phyloP scores from a whole-genome alignment of 2,797 vertebrate genomes.

The Schizopygopsis malacanthus region DNA sequence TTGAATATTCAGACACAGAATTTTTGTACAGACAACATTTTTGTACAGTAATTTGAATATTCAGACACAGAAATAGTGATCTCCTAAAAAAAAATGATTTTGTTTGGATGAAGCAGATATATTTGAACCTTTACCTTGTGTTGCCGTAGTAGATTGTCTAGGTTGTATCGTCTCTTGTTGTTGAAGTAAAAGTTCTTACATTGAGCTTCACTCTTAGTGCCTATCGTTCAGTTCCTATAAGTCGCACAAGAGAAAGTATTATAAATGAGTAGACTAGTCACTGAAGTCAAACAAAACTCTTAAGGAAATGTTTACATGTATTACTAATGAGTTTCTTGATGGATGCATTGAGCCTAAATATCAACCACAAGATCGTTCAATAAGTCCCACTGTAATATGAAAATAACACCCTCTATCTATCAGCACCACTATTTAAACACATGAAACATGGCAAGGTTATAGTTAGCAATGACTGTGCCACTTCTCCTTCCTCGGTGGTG shows the following conservation, averaged over 20 bases:
- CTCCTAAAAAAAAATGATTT: neutral
- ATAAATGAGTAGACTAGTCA: neutral
- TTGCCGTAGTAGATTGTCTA: slow-evolving; percentile 96
- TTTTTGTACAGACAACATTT: too few species aligned
- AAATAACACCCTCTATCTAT: neutral
- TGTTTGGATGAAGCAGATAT: neutral
- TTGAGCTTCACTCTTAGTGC: slow-evolving; percentile 97
- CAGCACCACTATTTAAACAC: neutral
- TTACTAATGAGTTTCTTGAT: neutral
- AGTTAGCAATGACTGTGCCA: neutral
- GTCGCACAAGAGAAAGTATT: slow-evolving; percentile 12
- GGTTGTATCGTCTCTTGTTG: slow-evolving; percentile 96
- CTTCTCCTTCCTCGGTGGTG: neutral
- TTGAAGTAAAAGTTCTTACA: slow-evolving; percentile 99
- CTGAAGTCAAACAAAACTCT: neutral
- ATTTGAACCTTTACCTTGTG: slow-evolving; percentile 85
- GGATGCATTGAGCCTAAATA: neutral
- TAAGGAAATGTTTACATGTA: neutral
- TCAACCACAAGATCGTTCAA: neutral
- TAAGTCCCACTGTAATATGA: neutral
- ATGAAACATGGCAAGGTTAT: neutral
- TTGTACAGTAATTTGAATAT: neutral
- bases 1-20: neutral
- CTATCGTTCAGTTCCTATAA: too few species aligned
- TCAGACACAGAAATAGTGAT: neutral